Base-by-base conservation (phyloP, 2,888 invertebrate genomes). In the Pterostichus niger region DNA sequence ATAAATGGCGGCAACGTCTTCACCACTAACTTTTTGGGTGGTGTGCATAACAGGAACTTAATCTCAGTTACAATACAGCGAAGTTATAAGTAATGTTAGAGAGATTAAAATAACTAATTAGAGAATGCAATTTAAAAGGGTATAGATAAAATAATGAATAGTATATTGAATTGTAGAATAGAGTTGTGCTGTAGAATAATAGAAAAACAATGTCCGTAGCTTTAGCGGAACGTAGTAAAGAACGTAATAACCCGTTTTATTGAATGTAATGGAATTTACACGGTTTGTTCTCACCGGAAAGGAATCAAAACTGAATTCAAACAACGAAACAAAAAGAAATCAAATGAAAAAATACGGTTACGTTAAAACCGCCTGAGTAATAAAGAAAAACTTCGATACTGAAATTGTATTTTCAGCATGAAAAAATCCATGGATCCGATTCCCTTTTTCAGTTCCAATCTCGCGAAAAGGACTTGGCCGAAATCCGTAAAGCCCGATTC, bases 401-500 rank as follows among this genome's bases (percentile, higher is more conserved):
- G 79, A 64, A 79, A 79, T 79, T 79, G 79, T 79, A 79, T 79
- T 79, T 79, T 79, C 79, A 79, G 79, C 64, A 52, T 81, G 73
- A 56, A 81, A 82, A 75, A 82, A 82, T 75, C 49, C 75, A 59
- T 59, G 80, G 82, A 56, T 31, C 61, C 82, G 61, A 82, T 82
- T 82, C 82, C 78, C 56, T 82, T 81, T 81, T 82, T 82, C 75
- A 75, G 82, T 82, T 73, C 82, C 82, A 82, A 82, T 82, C 82
- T 82, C 75, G 82, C 59, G 75, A 56, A 40, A 56, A 13, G 81
- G 82, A 82, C 82, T 82, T 75, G 33, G 49, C 15, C 44, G 44
- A 82, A 82, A 82, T 82, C 82, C 82, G 82, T 75, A 82, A 82
- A 82, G 73, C 82, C 82, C 82, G 82, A 82, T 82, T 82, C 82